phyloP scores from a whole-genome alignment of 1,140 invertebrate species.

The Heterodera schachtii region DNA sequence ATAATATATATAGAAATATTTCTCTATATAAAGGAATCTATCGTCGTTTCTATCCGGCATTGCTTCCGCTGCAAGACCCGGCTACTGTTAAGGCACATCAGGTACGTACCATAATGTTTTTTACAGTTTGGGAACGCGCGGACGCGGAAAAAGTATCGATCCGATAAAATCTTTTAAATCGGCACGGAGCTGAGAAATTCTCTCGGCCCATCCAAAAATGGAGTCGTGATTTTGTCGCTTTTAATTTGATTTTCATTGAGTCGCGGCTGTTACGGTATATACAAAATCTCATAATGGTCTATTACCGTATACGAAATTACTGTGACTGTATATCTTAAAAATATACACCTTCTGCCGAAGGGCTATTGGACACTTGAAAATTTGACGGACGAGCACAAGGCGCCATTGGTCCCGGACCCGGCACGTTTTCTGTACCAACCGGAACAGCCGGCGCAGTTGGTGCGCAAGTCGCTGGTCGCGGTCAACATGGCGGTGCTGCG shows the following conservation, averaged over 20 bases:
- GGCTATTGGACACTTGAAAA: constrained; percentile 55
- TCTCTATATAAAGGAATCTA: constrained; percentile 43
- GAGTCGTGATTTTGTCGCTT: no score
- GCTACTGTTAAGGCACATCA: constrained; percentile 42
- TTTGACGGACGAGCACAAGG: constrained; percentile 24
- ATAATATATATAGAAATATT: background rate
- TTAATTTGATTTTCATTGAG: no score
- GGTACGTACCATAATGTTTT: no score
- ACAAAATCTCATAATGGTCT: no score
- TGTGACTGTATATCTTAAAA: background rate
- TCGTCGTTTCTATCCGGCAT: constrained; percentile 51
- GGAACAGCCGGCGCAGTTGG: constrained; percentile 29
- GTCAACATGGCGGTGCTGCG: constrained; percentile 51
- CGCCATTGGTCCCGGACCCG: constrained; percentile 40
- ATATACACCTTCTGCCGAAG: background rate
- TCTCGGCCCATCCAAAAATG: no score
- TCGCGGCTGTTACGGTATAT: no score
- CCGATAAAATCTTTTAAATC: no score
- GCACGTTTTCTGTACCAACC: constrained; percentile 42
- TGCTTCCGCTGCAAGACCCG: constrained; percentile 44
- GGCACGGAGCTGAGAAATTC: no score
- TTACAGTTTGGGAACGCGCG: no score
- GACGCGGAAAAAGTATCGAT: no score
- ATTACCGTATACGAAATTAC: background rate
- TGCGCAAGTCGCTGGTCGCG: constrained; percentile 45